These are phyloP conservation scores for Otolemur crassicaudatus DNA, from an alignment of 2,797 vertebrate species.

Conservation along the genomic window DNA sequence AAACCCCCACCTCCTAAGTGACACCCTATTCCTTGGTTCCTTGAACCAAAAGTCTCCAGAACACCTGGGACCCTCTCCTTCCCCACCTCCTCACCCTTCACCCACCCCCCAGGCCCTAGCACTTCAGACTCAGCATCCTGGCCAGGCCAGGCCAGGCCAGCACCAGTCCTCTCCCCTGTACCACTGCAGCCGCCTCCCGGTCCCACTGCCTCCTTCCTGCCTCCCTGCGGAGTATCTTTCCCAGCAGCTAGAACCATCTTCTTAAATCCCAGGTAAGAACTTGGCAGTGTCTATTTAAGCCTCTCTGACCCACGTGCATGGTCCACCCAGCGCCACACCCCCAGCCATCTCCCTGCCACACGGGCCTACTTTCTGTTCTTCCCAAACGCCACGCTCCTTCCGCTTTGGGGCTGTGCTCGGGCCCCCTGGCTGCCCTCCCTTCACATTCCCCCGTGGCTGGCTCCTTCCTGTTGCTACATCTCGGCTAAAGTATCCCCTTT, in stretches of 20 bases:
- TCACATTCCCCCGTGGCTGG: neutral
- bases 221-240: accelerated
- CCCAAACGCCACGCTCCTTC: neutral
- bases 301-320: accelerated
- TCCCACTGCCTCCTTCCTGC: too few species aligned
- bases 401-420: neutral
- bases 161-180: accelerated
- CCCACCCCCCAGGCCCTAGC: neutral
- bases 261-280: neutral
- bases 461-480: neutral
- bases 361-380: neutral
- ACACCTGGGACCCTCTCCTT: neutral
- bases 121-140: neutral
- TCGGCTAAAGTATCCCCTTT: neutral
- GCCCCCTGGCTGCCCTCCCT: too few species aligned
- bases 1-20: neutral
- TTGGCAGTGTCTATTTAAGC: neutral
- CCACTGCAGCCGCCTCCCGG: accelerated
- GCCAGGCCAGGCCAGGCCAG: too few species aligned
- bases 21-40: neutral
- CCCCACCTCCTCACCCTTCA: neutral
- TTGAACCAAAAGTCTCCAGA: neutral
- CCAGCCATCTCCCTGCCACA: neutral
- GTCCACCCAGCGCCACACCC: neutral
- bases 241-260: neutral